Conservation (phyloP, 2,888 invertebrate species). For the Spisula subtruncata region DNA sequence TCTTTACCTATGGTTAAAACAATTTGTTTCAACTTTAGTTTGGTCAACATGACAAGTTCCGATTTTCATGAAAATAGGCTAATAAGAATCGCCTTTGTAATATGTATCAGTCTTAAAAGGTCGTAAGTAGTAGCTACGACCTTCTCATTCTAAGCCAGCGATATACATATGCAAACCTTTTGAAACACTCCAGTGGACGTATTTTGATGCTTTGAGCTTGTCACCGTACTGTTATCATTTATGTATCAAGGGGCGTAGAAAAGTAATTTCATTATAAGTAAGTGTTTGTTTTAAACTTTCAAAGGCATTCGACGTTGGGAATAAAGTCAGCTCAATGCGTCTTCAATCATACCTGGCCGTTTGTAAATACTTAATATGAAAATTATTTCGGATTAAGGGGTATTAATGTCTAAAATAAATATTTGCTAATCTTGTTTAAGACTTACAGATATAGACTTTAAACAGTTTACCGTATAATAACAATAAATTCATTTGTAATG, state of each 20-base stretch:
- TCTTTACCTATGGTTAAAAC: too few relatives aligned
- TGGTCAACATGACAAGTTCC: too few relatives aligned
- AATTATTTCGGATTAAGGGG: not conserved
- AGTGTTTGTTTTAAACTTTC: slow-evolving; percentile 26
- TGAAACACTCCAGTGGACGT: too few relatives aligned
- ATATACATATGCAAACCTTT: too few relatives aligned
- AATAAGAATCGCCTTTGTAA: too few relatives aligned
- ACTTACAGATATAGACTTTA: slow-evolving; percentile 6
- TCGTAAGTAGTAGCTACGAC: too few relatives aligned
- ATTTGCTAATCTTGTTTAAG: slow-evolving; percentile 23
- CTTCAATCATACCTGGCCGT: not conserved
- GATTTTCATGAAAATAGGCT: too few relatives aligned
- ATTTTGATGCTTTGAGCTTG: not conserved
- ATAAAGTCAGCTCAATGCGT: not conserved
- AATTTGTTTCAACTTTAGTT: too few relatives aligned
- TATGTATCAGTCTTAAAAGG: too few relatives aligned
- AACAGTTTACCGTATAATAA: slow-evolving; percentile 1
- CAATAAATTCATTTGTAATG: not conserved
- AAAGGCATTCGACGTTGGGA: not conserved
- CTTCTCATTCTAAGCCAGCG: too few relatives aligned
- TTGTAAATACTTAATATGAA: slow-evolving; percentile 4
- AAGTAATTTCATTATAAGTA: not conserved
- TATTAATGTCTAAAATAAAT: slow-evolving; percentile 9
- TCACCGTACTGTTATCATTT: not conserved
- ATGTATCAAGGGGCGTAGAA: not conserved